Evolutionary conservation across 2,888 invertebrate genomes (phyloP), one percentile per base, ranked within the genome.

Genomic region (Halictus ligatus): DNA sequence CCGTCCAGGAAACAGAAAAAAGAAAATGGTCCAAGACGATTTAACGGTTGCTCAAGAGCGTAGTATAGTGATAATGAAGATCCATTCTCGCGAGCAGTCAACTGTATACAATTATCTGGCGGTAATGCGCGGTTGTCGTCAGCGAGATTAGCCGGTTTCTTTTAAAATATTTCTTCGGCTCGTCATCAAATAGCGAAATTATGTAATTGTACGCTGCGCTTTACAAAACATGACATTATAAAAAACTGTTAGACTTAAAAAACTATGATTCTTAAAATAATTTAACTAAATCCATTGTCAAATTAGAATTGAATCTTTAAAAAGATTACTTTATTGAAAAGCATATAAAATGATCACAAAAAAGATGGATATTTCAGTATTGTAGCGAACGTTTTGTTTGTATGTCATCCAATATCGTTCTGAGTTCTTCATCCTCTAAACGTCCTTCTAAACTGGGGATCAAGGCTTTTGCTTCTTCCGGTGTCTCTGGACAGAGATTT

Each of bases 341-440:
- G 15, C 54, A 29, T 78, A 81, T n/a, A 77, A 73, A 86, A 80
- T 67, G n/a, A 81, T 80, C 43, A 43, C n/a, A 81, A 29, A 18
- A 2, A 6, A 72, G 15, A 8, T 50, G 3, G 0, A 75, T 18
- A 46, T 13, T 76, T 96, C 96, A 99, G 96, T 99, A 99, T 95
- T 99, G 99, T 94, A 99, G 98, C 95, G 99, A 99, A 94, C 99
- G 97, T 95, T 99, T 99, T 0, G 99, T 99, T 95, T 99, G 99
- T 94, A 99, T 99, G 94, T 99, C 99, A 94, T 99, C 99, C 85
- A 99, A 96, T 91, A 99, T 97, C 94, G 99, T 98, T 91, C 99
- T 97, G n/a, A 99, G 96, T 95, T 99, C 99, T 94, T 99, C 99
- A 95, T 99, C 99, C 95, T 99, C 99, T 96, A 99, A 98, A 92